Percentiles rank a stretch among this genome's conserved stretches.
Evolutionary conservation across 2,797 vertebrate genomes (phyloP).

Genomic region (Lacerta bilineata): DNA sequence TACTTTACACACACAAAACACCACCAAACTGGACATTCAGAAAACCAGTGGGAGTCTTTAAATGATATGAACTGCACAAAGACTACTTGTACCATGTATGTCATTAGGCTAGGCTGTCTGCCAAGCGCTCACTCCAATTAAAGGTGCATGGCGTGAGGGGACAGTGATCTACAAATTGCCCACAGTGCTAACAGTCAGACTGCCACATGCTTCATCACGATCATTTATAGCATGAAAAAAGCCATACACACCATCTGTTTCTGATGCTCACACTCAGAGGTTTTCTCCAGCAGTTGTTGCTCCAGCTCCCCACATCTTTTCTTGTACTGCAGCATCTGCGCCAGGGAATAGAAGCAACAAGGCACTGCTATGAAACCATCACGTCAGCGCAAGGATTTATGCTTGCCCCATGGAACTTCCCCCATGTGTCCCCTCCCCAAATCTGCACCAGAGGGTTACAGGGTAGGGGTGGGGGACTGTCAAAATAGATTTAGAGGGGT

Average conservation of each 20-base stretch:
- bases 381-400: too few species aligned
- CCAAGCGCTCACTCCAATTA: constrained; percentile 18
- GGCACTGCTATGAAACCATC: too few species aligned
- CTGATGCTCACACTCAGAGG: constrained; percentile 83
- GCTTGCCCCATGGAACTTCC: too few species aligned
- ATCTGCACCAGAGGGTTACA: too few species aligned
- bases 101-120: constrained; percentile 18
- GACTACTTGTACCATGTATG: constrained; percentile 5
- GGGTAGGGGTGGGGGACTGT: too few species aligned
- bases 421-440: too few species aligned
- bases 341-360: not conserved
- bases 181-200: not conserved
- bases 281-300: constrained; percentile 83
- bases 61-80: constrained; percentile 18
- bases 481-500: too few species aligned
- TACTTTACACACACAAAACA: not conserved
- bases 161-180: not conserved
- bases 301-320: constrained; percentile 85
- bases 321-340: constrained; percentile 88
- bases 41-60: constrained; percentile 2
- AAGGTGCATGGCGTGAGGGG: not conserved
- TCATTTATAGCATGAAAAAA: not conserved
- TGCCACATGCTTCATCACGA: not conserved
- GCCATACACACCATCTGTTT: constrained; percentile 76
- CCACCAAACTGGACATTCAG: not conserved